These are phyloP conservation scores for Podilymbus podiceps DNA, from an alignment of 2,113 vertebrate genomes.

Conservation along the genomic window DNA sequence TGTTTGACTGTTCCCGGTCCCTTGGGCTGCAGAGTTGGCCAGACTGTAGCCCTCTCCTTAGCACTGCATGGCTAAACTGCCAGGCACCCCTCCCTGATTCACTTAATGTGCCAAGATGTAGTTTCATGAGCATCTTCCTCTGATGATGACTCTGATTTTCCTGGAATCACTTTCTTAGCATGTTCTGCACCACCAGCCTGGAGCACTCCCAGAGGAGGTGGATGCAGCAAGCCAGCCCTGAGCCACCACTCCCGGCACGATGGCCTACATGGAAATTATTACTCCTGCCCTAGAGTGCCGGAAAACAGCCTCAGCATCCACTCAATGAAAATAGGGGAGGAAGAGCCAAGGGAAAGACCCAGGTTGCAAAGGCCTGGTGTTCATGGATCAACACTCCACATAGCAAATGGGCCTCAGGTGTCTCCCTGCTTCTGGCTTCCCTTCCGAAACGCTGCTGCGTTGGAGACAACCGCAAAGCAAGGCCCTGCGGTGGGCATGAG, in stretches of 20 bases:
- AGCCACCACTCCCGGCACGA: neutral
- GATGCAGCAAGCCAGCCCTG: neutral
- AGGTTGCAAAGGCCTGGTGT: neutral
- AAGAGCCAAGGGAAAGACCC: neutral
- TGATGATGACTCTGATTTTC: neutral
- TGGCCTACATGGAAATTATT: neutral
- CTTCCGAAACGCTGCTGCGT: neutral
- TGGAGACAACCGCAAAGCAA: neutral
- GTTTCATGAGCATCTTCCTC: neutral
- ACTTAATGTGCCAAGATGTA: neutral
- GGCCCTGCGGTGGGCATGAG: accelerated
- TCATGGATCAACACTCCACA: accelerated
- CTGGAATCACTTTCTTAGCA: neutral
- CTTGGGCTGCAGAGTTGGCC: neutral
- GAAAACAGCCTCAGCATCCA: neutral
- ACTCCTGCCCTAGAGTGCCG: neutral
- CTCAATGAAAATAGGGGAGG: neutral
- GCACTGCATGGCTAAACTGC: neutral
- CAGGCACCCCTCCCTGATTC: neutral
- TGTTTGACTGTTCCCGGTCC: neutral
- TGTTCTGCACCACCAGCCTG: neutral
- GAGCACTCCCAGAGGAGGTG: neutral
- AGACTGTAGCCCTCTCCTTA: neutral
- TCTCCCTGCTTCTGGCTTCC: neutral
- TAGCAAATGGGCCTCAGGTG: neutral